Conservation (phyloP, 2,888 invertebrate genomes). For the Lithophane semibrunnea region DNA sequence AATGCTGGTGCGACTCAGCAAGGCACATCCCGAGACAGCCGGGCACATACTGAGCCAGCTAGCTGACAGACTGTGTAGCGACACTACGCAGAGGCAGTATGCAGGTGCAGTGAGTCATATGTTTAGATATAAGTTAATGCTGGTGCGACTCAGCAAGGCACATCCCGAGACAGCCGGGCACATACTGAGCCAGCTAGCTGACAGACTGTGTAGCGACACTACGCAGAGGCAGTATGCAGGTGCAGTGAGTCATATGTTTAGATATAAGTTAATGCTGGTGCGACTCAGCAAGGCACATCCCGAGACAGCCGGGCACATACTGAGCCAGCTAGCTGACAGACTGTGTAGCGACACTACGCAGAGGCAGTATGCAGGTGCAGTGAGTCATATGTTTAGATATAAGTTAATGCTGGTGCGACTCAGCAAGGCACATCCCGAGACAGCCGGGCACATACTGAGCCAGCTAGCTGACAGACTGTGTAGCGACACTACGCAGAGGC, state of each 20-base stretch:
- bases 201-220: conserved; percentile 76
- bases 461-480: conserved; percentile 79
- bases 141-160: conserved; percentile 80
- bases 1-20: conserved; percentile 80
- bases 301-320: conserved; percentile 78
- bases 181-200: conserved; percentile 79
- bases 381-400: neutral
- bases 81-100: conserved; percentile 76
- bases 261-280: conserved; percentile 77
- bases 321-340: conserved; percentile 78
- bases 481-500: conserved; percentile 72
- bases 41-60: conserved; percentile 78
- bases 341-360: conserved; percentile 75
- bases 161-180: conserved; percentile 81
- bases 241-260: conserved; percentile 51
- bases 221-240: conserved; percentile 81
- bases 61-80: conserved; percentile 78
- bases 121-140: conserved; percentile 70
- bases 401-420: conserved; percentile 52
- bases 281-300: conserved; percentile 82
- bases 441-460: conserved; percentile 77
- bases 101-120: conserved; percentile 74
- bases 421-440: conserved; percentile 81
- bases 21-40: conserved; percentile 81
- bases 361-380: conserved; percentile 81